These are phyloP conservation scores for Pseudeuparius sepicola DNA, from an alignment of 2,888 invertebrate genomes.

Conservation along the genomic window DNA sequence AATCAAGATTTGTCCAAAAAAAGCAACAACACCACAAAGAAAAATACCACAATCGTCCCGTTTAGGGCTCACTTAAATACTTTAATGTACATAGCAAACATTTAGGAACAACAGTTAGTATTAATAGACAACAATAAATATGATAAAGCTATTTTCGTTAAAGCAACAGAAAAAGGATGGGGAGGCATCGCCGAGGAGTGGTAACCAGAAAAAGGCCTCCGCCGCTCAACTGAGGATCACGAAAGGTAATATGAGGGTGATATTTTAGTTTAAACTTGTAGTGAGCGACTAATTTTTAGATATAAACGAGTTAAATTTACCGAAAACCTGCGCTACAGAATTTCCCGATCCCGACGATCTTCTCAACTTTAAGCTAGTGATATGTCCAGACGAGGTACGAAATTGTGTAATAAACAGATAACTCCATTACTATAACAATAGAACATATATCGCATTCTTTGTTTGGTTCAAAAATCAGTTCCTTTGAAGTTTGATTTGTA, in stretches of 20 bases:
- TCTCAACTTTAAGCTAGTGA: constrained; percentile 89
- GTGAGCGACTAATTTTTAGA: constrained; percentile 46
- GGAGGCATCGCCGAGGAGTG: constrained; percentile 64
- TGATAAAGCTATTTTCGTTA: constrained; percentile 97
- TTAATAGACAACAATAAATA: constrained; percentile 38
- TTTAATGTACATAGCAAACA: too few species aligned
- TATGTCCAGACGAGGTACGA: constrained; percentile 85
- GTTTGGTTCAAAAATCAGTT: too few species aligned
- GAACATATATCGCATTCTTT: too few species aligned
- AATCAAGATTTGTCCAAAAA: too few species aligned
- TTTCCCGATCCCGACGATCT: constrained; percentile 96
- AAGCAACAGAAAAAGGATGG: constrained; percentile 99
- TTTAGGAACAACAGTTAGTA: not conserved
- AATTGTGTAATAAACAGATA: too few species aligned
- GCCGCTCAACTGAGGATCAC: constrained; percentile 95
- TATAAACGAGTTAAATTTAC: constrained; percentile 93
- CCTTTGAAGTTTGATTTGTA: too few species aligned
- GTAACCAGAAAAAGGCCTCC: constrained; percentile 84
- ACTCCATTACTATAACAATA: too few species aligned
- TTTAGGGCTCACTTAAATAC: too few species aligned
- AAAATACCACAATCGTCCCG: too few species aligned
- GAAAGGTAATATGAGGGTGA: constrained; percentile 60
- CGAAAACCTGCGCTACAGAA: constrained; percentile 92
- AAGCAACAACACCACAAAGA: too few species aligned
- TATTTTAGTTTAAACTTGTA: not conserved